These are phyloP conservation scores for Drosophila buzzatii DNA, from an alignment of 2,888 invertebrate species.

Conservation along the genomic window DNA sequence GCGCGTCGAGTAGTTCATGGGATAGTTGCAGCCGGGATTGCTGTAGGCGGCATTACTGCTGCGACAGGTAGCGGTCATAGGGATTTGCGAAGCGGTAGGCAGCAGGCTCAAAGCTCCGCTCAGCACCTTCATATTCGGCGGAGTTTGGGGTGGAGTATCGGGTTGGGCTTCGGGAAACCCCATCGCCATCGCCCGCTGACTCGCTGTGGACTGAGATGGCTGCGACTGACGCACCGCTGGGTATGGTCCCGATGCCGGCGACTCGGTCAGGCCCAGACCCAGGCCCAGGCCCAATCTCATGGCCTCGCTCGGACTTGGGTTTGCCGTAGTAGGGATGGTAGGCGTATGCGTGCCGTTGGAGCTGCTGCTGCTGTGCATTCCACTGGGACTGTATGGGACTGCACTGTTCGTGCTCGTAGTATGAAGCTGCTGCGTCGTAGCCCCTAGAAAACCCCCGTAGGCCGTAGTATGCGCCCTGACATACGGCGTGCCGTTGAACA, in stretches of 20 bases:
- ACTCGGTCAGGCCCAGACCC: constrained; percentile 24
- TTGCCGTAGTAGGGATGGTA: constrained; percentile 82
- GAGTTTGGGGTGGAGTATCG: constrained; percentile 97
- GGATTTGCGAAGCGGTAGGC: constrained; percentile 88
- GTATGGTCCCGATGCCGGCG: constrained; percentile 17
- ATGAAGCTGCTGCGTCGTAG: constrained; percentile 83
- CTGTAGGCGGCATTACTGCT: constrained; percentile 71
- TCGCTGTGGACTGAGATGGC: constrained; percentile 80
- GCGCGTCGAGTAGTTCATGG: constrained; percentile 71
- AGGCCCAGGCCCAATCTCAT: constrained; percentile 42
- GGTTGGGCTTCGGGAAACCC: constrained; percentile 94
- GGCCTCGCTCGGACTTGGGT: constrained; percentile 79
- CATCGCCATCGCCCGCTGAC: constrained; percentile 87
- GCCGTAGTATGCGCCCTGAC: constrained; percentile 85
- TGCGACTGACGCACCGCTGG: constrained; percentile 50
- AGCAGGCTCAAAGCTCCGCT: constrained; percentile 91
- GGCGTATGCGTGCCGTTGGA: constrained; percentile 83
- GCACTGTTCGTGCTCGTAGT: constrained; percentile 84
- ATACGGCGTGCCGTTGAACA: constrained; percentile 86
- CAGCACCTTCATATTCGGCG: constrained; percentile 96
- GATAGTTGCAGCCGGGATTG: constrained; percentile 57
- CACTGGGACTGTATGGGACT: constrained; percentile 64
- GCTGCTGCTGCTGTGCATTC: constrained; percentile 66
- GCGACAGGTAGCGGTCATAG: constrained; percentile 86
- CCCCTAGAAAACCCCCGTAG: constrained; percentile 90